These are phyloP conservation scores for Saccostrea glomerata DNA, from an alignment of 1,140 invertebrate species.

Conservation along the genomic window DNA sequence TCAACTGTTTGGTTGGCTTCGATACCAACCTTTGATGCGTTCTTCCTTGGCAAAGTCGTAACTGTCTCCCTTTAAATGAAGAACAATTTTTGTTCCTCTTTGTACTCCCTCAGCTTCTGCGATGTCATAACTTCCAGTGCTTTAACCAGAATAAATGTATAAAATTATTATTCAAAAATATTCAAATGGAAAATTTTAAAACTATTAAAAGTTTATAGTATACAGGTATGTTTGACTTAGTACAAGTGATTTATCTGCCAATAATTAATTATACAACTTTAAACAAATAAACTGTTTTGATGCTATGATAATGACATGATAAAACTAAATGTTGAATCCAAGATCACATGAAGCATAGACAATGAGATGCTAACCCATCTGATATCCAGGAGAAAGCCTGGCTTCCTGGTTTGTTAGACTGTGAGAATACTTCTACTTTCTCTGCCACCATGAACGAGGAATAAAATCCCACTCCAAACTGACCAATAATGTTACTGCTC, in stretches of 20 bases:
- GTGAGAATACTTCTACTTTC: constrained; percentile 94
- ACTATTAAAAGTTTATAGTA: not conserved
- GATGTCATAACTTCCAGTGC: constrained; percentile 93
- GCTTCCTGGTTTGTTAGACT: constrained; percentile 81
- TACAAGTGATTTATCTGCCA: not conserved
- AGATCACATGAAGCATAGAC: not conserved
- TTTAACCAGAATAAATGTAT: constrained; percentile 71
- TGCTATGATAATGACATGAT: not conserved
- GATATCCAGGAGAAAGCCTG: constrained; percentile 91
- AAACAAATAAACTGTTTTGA: not conserved
- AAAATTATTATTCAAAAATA: not conserved
- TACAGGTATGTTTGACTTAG: not conserved
- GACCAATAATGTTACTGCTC: constrained; percentile 89
- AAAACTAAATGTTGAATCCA: not conserved
- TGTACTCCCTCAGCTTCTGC: constrained; percentile 90
- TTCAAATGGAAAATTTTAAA: too few species aligned
- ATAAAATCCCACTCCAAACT: constrained; percentile 99
- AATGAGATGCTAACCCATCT: constrained; percentile 85
- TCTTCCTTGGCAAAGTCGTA: constrained; percentile 93
- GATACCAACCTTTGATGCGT: constrained; percentile 85
- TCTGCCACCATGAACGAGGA: constrained; percentile 98
- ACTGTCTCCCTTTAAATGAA: constrained; percentile 91
- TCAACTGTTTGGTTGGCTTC: not conserved
- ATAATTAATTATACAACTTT: not conserved
- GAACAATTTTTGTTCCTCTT: constrained; percentile 94